A percentile compares a stretch with the other conserved stretches of the same genome.
These are phyloP conservation scores for Phyllopteryx taeniolatus DNA, from an alignment of 2,113 vertebrate species.

Conservation along the genomic window DNA sequence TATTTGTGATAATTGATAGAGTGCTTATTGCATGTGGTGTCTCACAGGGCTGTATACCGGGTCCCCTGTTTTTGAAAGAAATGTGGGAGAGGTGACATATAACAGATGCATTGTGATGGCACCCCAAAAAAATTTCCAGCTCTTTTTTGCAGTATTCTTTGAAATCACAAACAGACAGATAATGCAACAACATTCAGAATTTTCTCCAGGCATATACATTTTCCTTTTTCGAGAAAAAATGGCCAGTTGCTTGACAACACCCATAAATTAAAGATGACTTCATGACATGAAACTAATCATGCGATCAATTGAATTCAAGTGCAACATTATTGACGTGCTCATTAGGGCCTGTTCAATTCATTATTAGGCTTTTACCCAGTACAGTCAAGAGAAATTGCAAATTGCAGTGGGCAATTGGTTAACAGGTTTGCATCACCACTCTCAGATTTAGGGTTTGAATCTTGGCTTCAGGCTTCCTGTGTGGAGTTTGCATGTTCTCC, in stretches of 20 bases:
- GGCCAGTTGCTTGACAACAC: not conserved
- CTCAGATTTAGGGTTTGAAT: not conserved
- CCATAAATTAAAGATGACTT: not conserved
- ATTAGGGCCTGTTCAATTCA: not conserved
- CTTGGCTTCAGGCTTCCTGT: not conserved
- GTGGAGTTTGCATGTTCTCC: not conserved
- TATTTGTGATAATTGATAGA: not conserved
- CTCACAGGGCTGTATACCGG: not conserved
- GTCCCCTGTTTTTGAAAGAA: not conserved
- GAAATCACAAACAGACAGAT: too few species aligned
- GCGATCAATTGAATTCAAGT: not conserved
- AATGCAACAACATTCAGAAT: too few species aligned
- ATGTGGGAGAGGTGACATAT: not conserved
- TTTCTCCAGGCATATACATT: too few species aligned
- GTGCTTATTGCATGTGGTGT: not conserved
- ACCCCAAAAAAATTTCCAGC: too few species aligned
- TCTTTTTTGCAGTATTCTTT: too few species aligned
- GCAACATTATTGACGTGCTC: not conserved
- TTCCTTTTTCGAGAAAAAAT: not conserved
- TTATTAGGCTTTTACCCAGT: not conserved
- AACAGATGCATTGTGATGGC: not conserved
- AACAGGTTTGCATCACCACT: not conserved
- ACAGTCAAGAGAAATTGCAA: too few species aligned
- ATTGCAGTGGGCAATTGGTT: too few species aligned
- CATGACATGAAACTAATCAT: not conserved